phyloP scores from a whole-genome alignment of 2,888 invertebrate species.

The Hypsopygia costalis region DNA sequence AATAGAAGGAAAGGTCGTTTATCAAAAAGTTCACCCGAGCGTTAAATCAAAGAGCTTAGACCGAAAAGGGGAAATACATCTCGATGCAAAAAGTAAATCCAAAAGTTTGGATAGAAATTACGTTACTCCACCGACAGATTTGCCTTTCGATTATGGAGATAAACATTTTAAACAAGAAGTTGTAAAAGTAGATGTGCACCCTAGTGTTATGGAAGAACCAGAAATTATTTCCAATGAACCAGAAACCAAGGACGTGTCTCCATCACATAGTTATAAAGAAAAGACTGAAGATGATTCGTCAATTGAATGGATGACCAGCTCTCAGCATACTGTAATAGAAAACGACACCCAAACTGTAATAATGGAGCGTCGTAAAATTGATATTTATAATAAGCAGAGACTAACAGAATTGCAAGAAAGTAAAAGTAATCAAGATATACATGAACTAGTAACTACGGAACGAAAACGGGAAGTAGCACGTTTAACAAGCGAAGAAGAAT shows the following conservation, averaged over 20 bases:
- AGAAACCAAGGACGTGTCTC: conserved; percentile 50
- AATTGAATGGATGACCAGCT: conserved; percentile 70
- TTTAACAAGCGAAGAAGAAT: conserved; percentile 84
- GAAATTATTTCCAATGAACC: conserved; percentile 28
- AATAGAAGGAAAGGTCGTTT: conserved; percentile 83
- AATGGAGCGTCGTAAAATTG: conserved; percentile 81
- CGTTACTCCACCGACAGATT: conserved; percentile 56
- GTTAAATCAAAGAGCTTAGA: conserved; percentile 85
- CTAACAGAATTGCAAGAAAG: conserved; percentile 66
- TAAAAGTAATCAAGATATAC: conserved; percentile 59
- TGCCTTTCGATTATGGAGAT: conserved; percentile 51
- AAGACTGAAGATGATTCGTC: conserved; percentile 72
- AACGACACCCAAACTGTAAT: conserved; percentile 83
- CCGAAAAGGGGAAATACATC: conserved; percentile 80
- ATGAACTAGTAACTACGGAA: conserved; percentile 48
- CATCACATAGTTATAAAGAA: conserved; percentile 62
- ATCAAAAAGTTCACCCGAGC: conserved; percentile 74
- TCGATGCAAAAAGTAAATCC: conserved; percentile 80
- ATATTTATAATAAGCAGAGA: conserved; percentile 80
- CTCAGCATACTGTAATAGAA: conserved; percentile 66
- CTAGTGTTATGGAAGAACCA: conserved; percentile 46
- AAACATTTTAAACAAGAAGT: conserved; percentile 74
- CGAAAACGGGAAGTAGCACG: conserved; percentile 71
- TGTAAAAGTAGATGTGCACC: conserved; percentile 71
- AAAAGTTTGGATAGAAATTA: conserved; percentile 86